Conservation (phyloP, 1,140 invertebrate genomes). For the Tetramorium simillimum region DNA sequence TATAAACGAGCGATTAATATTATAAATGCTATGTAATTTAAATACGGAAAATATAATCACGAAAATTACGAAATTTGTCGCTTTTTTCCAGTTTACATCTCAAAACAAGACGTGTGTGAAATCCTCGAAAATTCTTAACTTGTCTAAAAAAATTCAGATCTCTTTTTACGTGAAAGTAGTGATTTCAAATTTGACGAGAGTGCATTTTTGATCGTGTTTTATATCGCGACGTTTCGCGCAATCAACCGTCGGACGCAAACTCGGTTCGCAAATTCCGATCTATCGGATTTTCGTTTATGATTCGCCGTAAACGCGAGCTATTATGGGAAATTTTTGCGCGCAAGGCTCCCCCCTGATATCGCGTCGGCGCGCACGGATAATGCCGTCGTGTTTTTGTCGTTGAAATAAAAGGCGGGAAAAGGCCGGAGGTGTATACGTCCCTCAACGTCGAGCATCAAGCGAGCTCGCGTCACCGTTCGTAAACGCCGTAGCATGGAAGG, state of each 20-base stretch:
- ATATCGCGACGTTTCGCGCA: not conserved
- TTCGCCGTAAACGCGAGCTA: constrained; percentile 4
- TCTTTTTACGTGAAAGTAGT: not conserved
- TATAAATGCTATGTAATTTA: not conserved
- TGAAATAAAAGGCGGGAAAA: constrained; percentile 52
- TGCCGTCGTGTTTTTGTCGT: constrained; percentile 44
- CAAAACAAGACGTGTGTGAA: not conserved
- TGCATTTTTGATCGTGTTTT: not conserved
- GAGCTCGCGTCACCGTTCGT: constrained; percentile 31
- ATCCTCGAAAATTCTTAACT: not conserved
- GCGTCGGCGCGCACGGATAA: constrained; percentile 14
- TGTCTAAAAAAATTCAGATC: not conserved
- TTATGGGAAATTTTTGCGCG: constrained; percentile 18
- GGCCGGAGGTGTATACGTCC: constrained; percentile 25
- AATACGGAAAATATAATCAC: not conserved
- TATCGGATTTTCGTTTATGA: constrained; percentile 25
- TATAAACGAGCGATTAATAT: not conserved
- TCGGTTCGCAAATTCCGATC: not conserved
- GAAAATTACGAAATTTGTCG: not conserved
- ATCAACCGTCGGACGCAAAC: not conserved
- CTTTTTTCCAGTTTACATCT: not conserved
- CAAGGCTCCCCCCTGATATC: not conserved
- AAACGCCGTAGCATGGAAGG: constrained; percentile 52
- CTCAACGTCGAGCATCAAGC: constrained; percentile 47
- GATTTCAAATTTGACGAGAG: not conserved